Base-by-base conservation (phyloP, 2,888 invertebrate species). In the Lymantria dispar region DNA sequence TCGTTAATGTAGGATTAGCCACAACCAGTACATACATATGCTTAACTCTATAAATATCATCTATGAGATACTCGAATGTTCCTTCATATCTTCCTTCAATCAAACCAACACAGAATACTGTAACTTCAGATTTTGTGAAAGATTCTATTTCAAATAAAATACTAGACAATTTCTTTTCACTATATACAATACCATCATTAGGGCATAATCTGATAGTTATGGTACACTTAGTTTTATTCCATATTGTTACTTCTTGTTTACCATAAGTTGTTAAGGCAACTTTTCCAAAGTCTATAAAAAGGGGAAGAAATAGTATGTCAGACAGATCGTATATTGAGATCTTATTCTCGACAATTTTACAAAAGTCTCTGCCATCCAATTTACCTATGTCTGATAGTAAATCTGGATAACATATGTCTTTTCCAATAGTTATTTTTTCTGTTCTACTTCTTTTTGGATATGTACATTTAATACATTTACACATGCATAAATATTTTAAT, bases 201-300 rank as follows among this genome's bases (percentile, higher is more conserved):
- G 69, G 50, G 8, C 74, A 50, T 39, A 91, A 72, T 43, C 69
- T 60, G 7, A 90, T 57, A 11, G 48, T 60, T 8, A 86, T 69
- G 40, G 80, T 70, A 64, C 67, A 81, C 56, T 72, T 75, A 10
- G 83, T 81, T 43, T 77, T 76, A 66, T 91, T 91, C 62, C 68
- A 74, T 43, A 90, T 71, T n/a, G 58, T 72, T 31, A 90, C 47
- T 13, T 68, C 53, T 52, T 74, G 58, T 68, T 80, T 65, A 8
- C 83, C 87, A 47, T 74, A 82, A 0, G 86, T 82, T n/a, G 62
- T 57, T 43, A 83, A 37, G 7, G 72, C 85, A 31, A 90, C 80
- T 66, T 71, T 76, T 12, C 89, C 89, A 64, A 89, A 91, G 58
- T 88, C 68, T 37, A 90, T 55, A 13, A 49, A 48, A 58, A 67